phyloP scores from a whole-genome alignment of 2,113 vertebrate species.

The Sebastes fasciatus region DNA sequence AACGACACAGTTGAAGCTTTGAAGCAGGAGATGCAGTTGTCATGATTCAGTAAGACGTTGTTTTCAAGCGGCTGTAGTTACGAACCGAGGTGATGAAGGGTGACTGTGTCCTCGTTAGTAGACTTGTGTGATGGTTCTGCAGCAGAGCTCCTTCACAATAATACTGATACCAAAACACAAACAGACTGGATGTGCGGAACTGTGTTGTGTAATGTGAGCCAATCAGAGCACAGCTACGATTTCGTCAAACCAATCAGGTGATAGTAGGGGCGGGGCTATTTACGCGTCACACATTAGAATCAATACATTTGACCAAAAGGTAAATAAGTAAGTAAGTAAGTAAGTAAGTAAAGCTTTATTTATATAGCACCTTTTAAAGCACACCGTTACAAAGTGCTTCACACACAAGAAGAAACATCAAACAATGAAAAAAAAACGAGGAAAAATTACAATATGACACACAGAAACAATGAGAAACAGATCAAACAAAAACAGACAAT shows the following conservation, averaged over 20 bases:
- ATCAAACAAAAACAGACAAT: no score
- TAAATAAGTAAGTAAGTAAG: no score
- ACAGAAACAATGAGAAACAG: no score
- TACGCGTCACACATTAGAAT: neutral
- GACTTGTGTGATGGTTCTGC: slow-evolving; percentile 2
- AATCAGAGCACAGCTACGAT: slow-evolving; percentile 41
- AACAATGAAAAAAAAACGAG: no score
- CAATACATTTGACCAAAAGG: neutral
- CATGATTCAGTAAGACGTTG: neutral
- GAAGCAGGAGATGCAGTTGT: neutral
- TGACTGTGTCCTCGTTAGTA: neutral
- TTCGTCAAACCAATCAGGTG: slow-evolving; percentile 42
- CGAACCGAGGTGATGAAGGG: slow-evolving; percentile 31
- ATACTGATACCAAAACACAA: slow-evolving; percentile 61
- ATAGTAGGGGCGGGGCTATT: slow-evolving; percentile 19
- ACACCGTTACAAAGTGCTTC: no score
- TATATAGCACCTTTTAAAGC: no score
- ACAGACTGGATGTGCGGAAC: slow-evolving; percentile 69
- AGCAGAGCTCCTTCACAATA: slow-evolving; percentile 9
- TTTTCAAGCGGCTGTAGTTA: neutral
- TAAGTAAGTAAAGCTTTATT: no score
- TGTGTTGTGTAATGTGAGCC: slow-evolving; percentile 47
- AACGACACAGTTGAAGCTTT: neutral
- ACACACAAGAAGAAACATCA: no score
- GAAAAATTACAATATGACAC: no score